phyloP scores from a whole-genome alignment of 2,113 vertebrate species.

The Vicugna pacos region DNA sequence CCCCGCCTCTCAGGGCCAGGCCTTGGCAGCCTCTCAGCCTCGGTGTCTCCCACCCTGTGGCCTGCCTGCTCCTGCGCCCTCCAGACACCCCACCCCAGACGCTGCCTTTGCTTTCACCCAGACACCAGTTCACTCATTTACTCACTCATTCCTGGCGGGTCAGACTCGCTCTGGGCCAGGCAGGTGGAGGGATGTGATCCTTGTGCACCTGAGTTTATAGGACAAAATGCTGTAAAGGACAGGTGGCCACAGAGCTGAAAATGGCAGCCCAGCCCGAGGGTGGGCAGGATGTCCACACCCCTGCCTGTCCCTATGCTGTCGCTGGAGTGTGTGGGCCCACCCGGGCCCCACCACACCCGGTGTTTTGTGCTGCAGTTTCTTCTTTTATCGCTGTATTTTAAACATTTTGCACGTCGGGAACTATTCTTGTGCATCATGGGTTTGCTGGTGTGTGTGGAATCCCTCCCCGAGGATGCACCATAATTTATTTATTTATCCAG shows the following conservation, averaged over 20 bases:
- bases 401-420: constrained; percentile 50
- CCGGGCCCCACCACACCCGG: not conserved
- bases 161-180: not conserved
- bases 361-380: constrained; percentile 48
- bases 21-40: not conserved
- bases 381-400: constrained; percentile 73
- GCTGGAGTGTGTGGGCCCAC: not conserved
- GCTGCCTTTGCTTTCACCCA: not conserved
- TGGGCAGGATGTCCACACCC: not conserved
- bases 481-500: not conserved
- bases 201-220: not conserved
- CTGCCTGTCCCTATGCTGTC: not conserved
- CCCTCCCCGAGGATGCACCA: constrained; percentile 41
- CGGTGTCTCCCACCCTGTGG: not conserved
- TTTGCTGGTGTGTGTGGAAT: constrained; percentile 31
- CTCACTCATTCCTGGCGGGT: not conserved
- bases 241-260: not conserved
- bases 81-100: not conserved
- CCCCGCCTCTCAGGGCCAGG: not conserved
- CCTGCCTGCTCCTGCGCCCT: not conserved
- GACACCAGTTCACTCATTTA: not conserved
- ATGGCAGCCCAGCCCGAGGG: not conserved
- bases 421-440: constrained; percentile 52
- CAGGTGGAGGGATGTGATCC: not conserved
- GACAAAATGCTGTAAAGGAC: not conserved